Evolutionary conservation across 2,888 invertebrate species (phyloP).

Genomic region (Masnerella sp.): DNA sequence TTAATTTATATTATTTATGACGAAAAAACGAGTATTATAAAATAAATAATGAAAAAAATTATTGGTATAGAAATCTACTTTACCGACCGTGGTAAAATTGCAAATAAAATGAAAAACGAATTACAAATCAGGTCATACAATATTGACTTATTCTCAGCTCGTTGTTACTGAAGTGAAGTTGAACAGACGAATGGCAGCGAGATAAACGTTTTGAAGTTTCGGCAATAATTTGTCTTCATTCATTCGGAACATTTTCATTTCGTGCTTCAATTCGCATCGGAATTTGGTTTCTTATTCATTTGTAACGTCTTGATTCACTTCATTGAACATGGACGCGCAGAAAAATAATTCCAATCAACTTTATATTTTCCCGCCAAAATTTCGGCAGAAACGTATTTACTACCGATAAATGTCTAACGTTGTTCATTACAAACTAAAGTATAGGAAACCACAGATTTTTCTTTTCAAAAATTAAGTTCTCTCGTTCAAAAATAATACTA

Average conservation of each 20-base stretch:
- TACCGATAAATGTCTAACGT: too few relatives aligned
- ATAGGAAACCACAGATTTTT: too few relatives aligned
- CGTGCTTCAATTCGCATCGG: constrained; percentile 38
- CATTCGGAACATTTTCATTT: constrained; percentile 45
- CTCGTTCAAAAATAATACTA: too few relatives aligned
- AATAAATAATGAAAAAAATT: too few relatives aligned
- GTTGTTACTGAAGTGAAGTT: constrained; percentile 19
- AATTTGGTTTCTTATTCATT: constrained; percentile 32
- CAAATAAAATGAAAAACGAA: neutral
- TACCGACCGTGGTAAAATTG: constrained; percentile 10
- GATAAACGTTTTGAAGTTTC: constrained; percentile 5
- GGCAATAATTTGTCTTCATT: constrained; percentile 2
- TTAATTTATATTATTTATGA: too few relatives aligned
- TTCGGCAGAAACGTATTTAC: too few relatives aligned
- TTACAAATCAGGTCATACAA: constrained; percentile 37
- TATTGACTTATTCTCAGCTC: constrained; percentile 33
- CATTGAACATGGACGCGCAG: constrained; percentile 1
- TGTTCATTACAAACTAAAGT: too few relatives aligned
- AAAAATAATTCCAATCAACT: neutral
- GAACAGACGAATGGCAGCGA: constrained; percentile 31
- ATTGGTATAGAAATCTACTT: constrained; percentile 21
- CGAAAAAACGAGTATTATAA: too few relatives aligned
- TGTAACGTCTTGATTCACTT: constrained; percentile 13
- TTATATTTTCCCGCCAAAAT: too few relatives aligned
- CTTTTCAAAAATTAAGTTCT: too few relatives aligned